phyloP scores from a whole-genome alignment of 2,113 vertebrate genomes.

The Irena cyanogastra region DNA sequence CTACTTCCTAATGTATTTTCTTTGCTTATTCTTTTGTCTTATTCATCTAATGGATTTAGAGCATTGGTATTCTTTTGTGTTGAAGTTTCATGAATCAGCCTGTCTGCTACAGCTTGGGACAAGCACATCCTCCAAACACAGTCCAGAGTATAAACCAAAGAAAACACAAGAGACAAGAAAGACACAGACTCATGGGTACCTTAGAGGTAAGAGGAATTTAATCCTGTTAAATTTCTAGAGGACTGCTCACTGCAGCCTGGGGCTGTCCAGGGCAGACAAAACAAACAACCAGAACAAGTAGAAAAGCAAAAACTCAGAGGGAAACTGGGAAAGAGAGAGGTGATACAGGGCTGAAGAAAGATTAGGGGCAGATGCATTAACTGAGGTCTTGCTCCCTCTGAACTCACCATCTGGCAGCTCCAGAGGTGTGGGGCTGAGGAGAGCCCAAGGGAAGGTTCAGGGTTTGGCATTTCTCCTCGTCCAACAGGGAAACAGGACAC shows the following conservation, averaged over 20 bases:
- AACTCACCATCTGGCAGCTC: background rate
- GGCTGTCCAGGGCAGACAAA: background rate
- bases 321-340: background rate
- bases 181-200: background rate
- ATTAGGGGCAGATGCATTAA: background rate
- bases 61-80: constrained; percentile 6
- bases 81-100: constrained; percentile 34
- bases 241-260: background rate
- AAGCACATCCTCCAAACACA: background rate
- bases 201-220: background rate
- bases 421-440: fast-evolving
- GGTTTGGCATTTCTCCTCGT: background rate
- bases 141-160: background rate
- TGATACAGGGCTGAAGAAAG: background rate
- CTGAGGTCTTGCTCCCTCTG: background rate
- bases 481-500: background rate
- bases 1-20: background rate
- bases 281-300: background rate
- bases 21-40: constrained; percentile 37
- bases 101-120: background rate
- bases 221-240: background rate
- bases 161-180: background rate
- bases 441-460: background rate
- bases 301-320: background rate
- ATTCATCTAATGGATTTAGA: constrained; percentile 40